These are phyloP conservation scores for Nephrotoma guestfalica DNA, from an alignment of 2,888 invertebrate genomes.

Conservation along the genomic window DNA sequence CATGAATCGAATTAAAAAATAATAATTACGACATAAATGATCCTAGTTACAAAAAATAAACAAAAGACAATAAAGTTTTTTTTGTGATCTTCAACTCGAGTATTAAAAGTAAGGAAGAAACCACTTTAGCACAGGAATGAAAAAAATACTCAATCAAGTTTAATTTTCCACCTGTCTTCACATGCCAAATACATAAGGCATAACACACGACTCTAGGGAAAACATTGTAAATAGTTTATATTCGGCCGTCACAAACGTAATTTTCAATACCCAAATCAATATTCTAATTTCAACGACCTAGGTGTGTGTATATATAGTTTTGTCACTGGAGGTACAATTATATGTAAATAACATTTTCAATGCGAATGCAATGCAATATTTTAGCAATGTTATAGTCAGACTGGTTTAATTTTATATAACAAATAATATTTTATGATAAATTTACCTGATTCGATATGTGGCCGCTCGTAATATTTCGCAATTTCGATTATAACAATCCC, in stretches of 20 bases:
- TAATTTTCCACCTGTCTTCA: background rate
- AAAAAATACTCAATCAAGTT: no score
- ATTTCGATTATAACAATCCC: slow-evolving; percentile 33
- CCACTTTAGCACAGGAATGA: no score
- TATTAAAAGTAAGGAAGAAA: no score
- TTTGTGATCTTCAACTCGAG: no score
- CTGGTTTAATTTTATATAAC: background rate
- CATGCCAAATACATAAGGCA: background rate
- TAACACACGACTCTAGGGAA: background rate
- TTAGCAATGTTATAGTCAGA: background rate
- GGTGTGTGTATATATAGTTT: background rate
- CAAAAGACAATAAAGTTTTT: no score
- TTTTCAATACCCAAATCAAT: background rate
- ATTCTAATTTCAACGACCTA: background rate
- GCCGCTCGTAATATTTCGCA: slow-evolving; percentile 14
- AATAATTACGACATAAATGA: no score
- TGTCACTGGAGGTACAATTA: background rate
- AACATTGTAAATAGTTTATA: background rate
- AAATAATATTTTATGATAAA: slow-evolving; percentile 7
- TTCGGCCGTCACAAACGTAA: background rate
- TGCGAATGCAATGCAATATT: background rate
- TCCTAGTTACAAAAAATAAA: no score
- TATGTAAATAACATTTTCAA: background rate
- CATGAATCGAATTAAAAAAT: no score
- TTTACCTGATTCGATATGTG: slow-evolving; percentile 3